Evolutionary conservation across 2,113 vertebrate genomes (phyloP).

Genomic region (Nycticryphes semicollaris): DNA sequence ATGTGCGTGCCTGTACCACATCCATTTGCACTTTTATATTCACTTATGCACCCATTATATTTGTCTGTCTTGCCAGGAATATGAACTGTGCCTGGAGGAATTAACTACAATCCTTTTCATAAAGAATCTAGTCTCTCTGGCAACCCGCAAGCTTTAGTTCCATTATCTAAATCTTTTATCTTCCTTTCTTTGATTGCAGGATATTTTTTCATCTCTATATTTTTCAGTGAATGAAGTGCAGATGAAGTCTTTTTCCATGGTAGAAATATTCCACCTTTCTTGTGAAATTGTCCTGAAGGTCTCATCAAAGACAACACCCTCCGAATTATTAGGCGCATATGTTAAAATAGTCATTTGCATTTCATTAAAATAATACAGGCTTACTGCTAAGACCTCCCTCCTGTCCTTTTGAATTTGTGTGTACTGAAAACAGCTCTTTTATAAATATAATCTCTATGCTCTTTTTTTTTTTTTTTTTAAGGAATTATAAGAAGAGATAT

Average conservation of each 20-base stretch:
- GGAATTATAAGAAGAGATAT: neutral
- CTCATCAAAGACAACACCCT: constrained; percentile 26
- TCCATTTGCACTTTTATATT: neutral
- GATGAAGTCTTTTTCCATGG: neutral
- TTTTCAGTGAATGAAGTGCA: constrained; percentile 39
- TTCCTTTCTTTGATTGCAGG: constrained; percentile 40
- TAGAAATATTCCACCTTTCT: constrained; percentile 23
- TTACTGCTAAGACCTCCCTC: neutral
- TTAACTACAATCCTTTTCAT: constrained; percentile 23
- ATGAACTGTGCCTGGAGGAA: neutral
- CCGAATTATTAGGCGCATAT: constrained; percentile 27
- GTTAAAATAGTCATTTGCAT: constrained; percentile 31
- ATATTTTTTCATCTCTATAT: constrained; percentile 32
- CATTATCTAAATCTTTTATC: constrained; percentile 56
- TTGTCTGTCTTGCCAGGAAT: neutral
- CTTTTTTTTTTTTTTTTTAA: neutral
- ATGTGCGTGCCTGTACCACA: neutral
- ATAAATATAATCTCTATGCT: neutral
- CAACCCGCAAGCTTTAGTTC: constrained; percentile 13
- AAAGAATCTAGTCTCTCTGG: neutral
- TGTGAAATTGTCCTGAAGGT: constrained; percentile 23
- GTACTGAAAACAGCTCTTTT: neutral
- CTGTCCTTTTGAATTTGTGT: neutral
- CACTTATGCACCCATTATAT: neutral
- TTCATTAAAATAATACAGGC: constrained; percentile 13